Evolutionary conservation across 2,113 vertebrate genomes (phyloP).

Genomic region (Saccopteryx bilineata): DNA sequence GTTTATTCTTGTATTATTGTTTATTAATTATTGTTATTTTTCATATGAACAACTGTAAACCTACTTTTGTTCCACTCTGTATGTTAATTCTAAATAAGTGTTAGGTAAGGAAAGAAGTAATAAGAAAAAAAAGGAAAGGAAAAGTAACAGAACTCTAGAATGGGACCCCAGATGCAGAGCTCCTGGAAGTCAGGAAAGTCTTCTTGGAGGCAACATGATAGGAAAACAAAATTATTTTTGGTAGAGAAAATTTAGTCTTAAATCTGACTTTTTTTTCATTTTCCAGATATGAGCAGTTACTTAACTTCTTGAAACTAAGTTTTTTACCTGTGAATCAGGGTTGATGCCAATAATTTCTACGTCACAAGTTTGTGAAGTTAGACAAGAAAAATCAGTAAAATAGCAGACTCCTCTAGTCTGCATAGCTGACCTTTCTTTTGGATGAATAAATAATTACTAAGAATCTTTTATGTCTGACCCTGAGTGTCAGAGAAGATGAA

Average conservation of each 20-base stretch:
- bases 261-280: neutral
- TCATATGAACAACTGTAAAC: neutral
- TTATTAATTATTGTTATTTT: neutral
- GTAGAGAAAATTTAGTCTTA: neutral
- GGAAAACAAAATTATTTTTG: slow-evolving; percentile 42
- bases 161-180: neutral
- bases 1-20: neutral
- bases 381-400: neutral
- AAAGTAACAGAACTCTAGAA: slow-evolving; percentile 6
- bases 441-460: neutral
- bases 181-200: neutral
- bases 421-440: neutral
- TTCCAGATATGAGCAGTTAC: neutral
- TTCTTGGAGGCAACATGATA: neutral
- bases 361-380: neutral
- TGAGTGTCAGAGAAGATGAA: neutral
- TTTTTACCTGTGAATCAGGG: neutral
- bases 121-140: slow-evolving; percentile 1
- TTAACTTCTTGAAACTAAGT: neutral
- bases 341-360: neutral
- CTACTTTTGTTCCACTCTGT: neutral
- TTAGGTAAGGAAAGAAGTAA: neutral
- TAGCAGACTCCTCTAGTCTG: neutral
- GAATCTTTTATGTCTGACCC: neutral
- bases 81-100: neutral